These are phyloP conservation scores for Poeciliopsis turrubarensis DNA, from an alignment of 2,113 vertebrate species.

Conservation along the genomic window DNA sequence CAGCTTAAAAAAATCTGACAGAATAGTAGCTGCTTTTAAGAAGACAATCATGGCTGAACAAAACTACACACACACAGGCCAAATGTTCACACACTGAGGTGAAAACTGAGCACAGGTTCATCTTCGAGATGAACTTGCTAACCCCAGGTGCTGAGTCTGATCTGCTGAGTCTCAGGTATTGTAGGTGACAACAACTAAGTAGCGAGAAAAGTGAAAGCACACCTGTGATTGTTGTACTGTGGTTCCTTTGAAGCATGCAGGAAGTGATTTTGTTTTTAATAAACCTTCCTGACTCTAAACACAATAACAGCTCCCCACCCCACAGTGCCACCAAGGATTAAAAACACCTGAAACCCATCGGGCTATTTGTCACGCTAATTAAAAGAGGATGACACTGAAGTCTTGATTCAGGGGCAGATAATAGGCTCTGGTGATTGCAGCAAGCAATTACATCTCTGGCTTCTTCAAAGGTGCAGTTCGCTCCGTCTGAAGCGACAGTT, in stretches of 20 bases:
- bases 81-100: neutral
- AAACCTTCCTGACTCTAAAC: neutral
- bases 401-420: slow-evolving; percentile 4
- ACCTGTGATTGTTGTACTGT: neutral
- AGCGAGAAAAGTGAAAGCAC: slow-evolving; percentile 17
- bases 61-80: slow-evolving; percentile 1
- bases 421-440: neutral
- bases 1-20: neutral
- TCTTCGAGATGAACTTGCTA: slow-evolving; percentile 15
- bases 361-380: slow-evolving; percentile 35
- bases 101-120: slow-evolving; percentile 19
- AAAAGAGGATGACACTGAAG: slow-evolving; percentile 6
- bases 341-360: slow-evolving; percentile 9
- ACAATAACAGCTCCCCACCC: neutral
- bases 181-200: slow-evolving; percentile 35
- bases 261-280: neutral
- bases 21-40: neutral
- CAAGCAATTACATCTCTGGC: neutral
- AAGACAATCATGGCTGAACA: neutral
- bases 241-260: neutral
- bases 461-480: neutral
- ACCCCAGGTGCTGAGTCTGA: slow-evolving; percentile 35
- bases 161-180: slow-evolving; percentile 30
- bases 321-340: neutral
- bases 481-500: neutral